Base-by-base conservation (phyloP, 2,113 vertebrate species). In the Lophura nycthemera region DNA sequence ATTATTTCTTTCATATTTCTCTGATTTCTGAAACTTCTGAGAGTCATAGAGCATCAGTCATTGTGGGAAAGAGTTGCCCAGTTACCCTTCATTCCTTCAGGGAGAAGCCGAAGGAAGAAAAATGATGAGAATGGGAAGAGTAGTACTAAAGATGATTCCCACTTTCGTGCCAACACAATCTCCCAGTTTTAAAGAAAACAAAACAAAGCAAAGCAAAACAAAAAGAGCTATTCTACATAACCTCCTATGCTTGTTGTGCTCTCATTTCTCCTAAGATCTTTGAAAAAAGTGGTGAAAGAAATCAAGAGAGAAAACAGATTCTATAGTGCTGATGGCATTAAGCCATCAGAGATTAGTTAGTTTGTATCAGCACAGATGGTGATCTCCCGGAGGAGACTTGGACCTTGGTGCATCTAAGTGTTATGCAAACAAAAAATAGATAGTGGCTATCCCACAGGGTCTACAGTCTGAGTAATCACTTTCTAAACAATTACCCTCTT, bases 331-430 rank as follows among this genome's bases (percentile, higher is more conserved):
- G 88, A 86, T 83, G 90, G 69, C 86, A 92, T 67, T 67, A 83
- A 77, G 29, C 83, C 92, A 50, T 88, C 80, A 67, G 92, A 90
- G 95, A 93, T 96, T 64, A 80, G 85, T 83, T 91, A 81, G 92
- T 89, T 92, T 94, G 78, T 95, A 80, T 94, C 70, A 77, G 80
- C 93, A 78, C 93, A 96, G 95, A 92, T 90, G 86, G 92, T 11
- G 52, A 91, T 86, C 56, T 61, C 75, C 61, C 86, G 71, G 86
- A 95, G 88, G 83, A 95, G 60, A 64, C 42, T 70, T 81, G 95
- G 86, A 93, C 92, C 69, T 86, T 90, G 69, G 73, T 93, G 80
- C 73, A 36, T 88, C 54, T 27, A 38, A 79, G 85, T 42, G 87
- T 87, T 94, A 27, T 67, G 89, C 89, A 95, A 93, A 95, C 77